Percentiles rank a stretch among this genome's conserved stretches.
phyloP scores from a whole-genome alignment of 2,888 invertebrate genomes.

The Parnassius mnemosyne region DNA sequence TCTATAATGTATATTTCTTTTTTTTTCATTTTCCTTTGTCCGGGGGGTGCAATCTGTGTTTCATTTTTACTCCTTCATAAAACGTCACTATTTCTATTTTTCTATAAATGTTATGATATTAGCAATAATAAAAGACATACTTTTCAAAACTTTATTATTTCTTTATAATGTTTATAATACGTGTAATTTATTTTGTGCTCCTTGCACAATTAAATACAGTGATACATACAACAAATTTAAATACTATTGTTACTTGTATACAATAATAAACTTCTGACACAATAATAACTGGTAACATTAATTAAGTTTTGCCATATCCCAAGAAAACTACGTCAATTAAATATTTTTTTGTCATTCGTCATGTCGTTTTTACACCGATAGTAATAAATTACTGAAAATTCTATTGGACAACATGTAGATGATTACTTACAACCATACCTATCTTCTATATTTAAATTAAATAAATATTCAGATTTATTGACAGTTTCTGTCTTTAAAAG shows the following conservation, averaged over 20 bases:
- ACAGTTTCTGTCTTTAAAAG: conserved; percentile 73
- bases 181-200: conserved; percentile 68
- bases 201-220: conserved; percentile 60
- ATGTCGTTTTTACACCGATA: conserved; percentile 48
- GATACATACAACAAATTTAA: conserved; percentile 76
- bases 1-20: conserved; percentile 48
- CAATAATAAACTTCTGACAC: conserved; percentile 78
- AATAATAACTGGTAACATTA: conserved; percentile 77
- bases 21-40: conserved; percentile 26
- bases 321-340: conserved; percentile 53
- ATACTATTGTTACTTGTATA: conserved; percentile 77
- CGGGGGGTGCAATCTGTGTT: conserved; percentile 21
- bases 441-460: conserved; percentile 34
- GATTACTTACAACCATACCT: conserved; percentile 51
- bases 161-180: conserved; percentile 78
- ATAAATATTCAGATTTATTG: conserved; percentile 51
- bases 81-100: conserved; percentile 9
- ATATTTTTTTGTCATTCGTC: conserved; percentile 32
- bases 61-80: conserved; percentile 21
- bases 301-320: conserved; percentile 60
- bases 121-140: conserved; percentile 51
- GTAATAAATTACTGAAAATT: conserved; percentile 39
- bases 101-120: conserved; percentile 6
- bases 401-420: conserved; percentile 49
- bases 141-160: conserved; percentile 76